Percentiles rank a stretch among this genome's conserved stretches.
Evolutionary conservation across 2,797 vertebrate genomes (phyloP).

Genomic region (Synaphobranchus kaupii): DNA sequence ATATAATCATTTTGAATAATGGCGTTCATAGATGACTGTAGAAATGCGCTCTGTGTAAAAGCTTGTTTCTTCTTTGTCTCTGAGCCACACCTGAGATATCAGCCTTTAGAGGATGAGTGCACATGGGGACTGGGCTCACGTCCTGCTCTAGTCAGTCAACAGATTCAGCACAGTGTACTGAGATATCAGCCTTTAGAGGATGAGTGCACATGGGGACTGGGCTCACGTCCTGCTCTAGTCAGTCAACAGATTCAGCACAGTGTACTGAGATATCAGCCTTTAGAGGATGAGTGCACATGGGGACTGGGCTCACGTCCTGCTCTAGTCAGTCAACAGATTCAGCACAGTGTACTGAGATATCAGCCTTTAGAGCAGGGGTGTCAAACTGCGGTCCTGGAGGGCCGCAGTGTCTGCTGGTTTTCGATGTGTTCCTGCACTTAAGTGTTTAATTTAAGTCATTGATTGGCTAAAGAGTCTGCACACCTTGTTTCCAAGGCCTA

Average conservation of each 20-base stretch:
- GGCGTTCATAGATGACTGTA: neutral
- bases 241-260: neutral
- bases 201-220: neutral
- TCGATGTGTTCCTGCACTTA: too few species aligned
- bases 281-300: neutral
- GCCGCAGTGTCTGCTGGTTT: too few species aligned
- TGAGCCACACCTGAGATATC: neutral
- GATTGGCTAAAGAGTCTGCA: too few species aligned
- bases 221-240: neutral
- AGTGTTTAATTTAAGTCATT: too few species aligned
- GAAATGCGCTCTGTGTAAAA: neutral
- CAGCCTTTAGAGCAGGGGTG: neutral
- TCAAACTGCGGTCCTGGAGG: too few species aligned
- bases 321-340: neutral
- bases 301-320: neutral
- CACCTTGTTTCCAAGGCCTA: too few species aligned
- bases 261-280: neutral
- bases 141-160: too few species aligned
- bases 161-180: too few species aligned
- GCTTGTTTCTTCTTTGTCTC: neutral
- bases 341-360: neutral
- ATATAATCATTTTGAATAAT: neutral
- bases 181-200: neutral
- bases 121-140: neutral
- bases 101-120: neutral